These are phyloP conservation scores for Vicugna pacos DNA, from an alignment of 2,113 vertebrate genomes.

Conservation along the genomic window DNA sequence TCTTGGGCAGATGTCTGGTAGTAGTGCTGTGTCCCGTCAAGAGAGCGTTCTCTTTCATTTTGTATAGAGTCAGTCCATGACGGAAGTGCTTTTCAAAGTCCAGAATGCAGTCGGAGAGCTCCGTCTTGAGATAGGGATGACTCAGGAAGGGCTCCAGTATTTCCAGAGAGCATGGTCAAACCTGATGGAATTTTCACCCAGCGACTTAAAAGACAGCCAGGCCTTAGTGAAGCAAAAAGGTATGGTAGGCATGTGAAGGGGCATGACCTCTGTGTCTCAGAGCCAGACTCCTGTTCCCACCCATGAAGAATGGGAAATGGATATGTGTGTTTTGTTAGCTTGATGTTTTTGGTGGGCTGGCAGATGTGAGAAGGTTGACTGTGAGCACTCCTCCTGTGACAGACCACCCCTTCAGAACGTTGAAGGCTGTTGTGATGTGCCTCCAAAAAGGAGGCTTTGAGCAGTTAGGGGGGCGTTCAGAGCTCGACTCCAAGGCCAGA, in stretches of 20 bases:
- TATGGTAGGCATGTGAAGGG: fast-evolving
- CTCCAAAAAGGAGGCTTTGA: neutral
- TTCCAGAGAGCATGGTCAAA: slow-evolving; percentile 53
- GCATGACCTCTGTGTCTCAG: neutral
- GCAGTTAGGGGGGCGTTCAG: neutral
- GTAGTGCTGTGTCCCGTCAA: neutral
- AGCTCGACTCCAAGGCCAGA: neutral
- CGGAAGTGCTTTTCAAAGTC: slow-evolving; percentile 43
- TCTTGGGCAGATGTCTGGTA: fast-evolving
- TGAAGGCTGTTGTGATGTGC: neutral
- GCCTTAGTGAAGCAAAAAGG: slow-evolving; percentile 62
- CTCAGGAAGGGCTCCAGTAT: slow-evolving; percentile 10
- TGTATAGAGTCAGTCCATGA: neutral
- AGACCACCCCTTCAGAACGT: neutral
- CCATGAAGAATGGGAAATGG: neutral
- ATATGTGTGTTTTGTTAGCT: fast-evolving
- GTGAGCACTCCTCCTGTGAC: neutral
- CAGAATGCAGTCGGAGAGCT: slow-evolving; percentile 34
- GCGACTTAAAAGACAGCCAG: neutral
- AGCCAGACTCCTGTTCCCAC: neutral
- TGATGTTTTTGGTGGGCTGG: neutral
- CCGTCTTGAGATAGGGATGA: slow-evolving; percentile 51
- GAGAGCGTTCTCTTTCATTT: neutral
- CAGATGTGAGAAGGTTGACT: neutral
- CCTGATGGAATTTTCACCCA: neutral